These are phyloP conservation scores for Sinonovacula constricta DNA, from an alignment of 1,140 invertebrate genomes.

Conservation along the genomic window DNA sequence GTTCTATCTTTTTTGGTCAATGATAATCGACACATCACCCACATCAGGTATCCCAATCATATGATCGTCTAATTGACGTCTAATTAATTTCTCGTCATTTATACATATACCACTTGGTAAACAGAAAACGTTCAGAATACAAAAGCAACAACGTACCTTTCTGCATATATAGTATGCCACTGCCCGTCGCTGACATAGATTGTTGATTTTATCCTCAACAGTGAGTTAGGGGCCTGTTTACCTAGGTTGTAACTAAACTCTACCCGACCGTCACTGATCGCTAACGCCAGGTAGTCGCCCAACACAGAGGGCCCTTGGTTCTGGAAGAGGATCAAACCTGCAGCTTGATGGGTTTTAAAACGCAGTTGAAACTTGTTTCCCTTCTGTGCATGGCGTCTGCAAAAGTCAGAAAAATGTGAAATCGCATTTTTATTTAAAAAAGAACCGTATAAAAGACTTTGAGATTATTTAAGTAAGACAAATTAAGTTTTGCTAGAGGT, in stretches of 20 bases:
- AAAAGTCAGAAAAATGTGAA: too few relatives aligned
- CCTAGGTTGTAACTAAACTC: constrained; percentile 85
- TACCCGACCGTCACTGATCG: constrained; percentile 82
- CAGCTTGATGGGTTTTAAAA: constrained; percentile 83
- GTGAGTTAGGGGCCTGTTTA: constrained; percentile 79
- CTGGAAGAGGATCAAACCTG: constrained; percentile 86
- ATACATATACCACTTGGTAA: not conserved
- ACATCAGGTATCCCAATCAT: too few relatives aligned
- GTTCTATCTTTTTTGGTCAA: too few relatives aligned
- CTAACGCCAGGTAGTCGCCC: constrained; percentile 83
- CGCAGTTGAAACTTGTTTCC: constrained; percentile 86
- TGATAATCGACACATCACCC: too few relatives aligned
- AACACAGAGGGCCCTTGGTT: constrained; percentile 81
- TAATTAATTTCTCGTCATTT: too few relatives aligned
- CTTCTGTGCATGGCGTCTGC: constrained; percentile 81
- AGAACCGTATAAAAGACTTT: too few relatives aligned
- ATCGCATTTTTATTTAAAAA: too few relatives aligned
- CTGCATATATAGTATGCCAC: constrained; percentile 40
- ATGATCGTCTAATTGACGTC: too few relatives aligned
- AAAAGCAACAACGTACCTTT: constrained; percentile 50
- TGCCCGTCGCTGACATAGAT: constrained; percentile 79
- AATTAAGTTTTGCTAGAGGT: too few relatives aligned
- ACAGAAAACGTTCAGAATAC: too few relatives aligned
- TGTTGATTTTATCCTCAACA: constrained; percentile 82
- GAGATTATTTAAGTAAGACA: too few relatives aligned